These are phyloP conservation scores for Strigamia transsilvanica DNA, from an alignment of 2,888 invertebrate species.

Conservation along the genomic window DNA sequence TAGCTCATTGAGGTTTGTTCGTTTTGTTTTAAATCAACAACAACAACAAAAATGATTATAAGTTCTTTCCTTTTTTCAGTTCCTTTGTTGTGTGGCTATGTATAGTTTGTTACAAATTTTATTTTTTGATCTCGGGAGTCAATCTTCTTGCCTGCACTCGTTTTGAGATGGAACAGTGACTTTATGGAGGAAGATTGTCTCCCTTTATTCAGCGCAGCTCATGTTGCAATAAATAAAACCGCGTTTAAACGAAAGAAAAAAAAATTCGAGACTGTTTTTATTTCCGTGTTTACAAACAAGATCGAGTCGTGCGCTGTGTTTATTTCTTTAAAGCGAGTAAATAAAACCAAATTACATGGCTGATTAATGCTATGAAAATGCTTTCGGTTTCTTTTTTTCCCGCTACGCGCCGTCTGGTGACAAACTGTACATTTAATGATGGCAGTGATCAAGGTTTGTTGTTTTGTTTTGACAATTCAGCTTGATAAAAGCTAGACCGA, in stretches of 20 bases:
- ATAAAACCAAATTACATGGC: not conserved
- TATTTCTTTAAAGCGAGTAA: not conserved
- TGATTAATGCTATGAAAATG: not conserved
- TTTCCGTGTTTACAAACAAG: not conserved
- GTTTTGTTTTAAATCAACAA: too few species aligned
- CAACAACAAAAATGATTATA: too few species aligned
- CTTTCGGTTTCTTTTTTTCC: not conserved
- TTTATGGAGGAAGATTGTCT: constrained; percentile 37
- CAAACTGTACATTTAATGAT: not conserved
- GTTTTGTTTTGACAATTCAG: constrained; percentile 47
- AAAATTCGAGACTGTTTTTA: not conserved
- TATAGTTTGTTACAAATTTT: constrained; percentile 42
- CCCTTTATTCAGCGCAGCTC: constrained; percentile 9
- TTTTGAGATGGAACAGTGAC: constrained; percentile 51
- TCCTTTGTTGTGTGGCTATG: constrained; percentile 2
- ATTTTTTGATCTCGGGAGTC: constrained; percentile 33
- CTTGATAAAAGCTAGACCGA: not conserved
- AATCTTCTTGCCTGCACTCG: constrained; percentile 38
- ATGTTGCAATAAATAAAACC: not conserved
- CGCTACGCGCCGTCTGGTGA: not conserved
- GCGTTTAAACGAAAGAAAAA: constrained; percentile 2
- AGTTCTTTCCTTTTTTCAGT: not conserved
- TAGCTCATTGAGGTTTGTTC: not conserved
- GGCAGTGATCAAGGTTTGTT: constrained; percentile 22
- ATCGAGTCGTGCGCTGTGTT: too few species aligned